Conservation (phyloP, 1,140 invertebrate species). For the Nomia melanderi region DNA sequence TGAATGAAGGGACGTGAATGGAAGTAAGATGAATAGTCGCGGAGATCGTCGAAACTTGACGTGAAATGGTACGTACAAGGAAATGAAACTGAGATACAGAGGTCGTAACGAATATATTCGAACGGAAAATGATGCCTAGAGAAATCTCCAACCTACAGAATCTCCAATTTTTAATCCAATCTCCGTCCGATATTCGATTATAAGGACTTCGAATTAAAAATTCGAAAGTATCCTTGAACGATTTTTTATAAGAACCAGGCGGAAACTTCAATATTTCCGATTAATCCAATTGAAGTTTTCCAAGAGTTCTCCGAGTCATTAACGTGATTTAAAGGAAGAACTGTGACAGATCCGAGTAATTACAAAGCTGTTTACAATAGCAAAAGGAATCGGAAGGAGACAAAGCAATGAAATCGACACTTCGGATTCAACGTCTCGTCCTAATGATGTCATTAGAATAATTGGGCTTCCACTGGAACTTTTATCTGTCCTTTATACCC, state of each 20-base stretch:
- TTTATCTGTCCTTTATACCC: not conserved
- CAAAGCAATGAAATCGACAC: not conserved
- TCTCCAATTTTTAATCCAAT: no score
- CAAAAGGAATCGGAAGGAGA: not conserved
- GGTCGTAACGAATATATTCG: not conserved
- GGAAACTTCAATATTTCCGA: no score
- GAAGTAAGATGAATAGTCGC: not conserved
- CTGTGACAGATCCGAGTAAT: not conserved
- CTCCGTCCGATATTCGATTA: no score
- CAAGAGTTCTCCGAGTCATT: no score
- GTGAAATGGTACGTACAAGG: no score
- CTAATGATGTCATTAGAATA: slow-evolving; percentile 33
- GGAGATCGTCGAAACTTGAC: not conserved
- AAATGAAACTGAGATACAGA: no score
- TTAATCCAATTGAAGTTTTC: no score
- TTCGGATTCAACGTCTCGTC: not conserved
- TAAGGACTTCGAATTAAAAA: no score
- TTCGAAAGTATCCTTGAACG: no score
- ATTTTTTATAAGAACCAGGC: no score
- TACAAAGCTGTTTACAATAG: not conserved
- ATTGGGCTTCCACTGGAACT: slow-evolving; percentile 17
- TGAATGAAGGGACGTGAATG: not conserved
- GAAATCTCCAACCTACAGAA: no score
- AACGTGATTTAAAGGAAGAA: no score
- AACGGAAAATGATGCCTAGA: not conserved